Percentiles rank a stretch among this genome's conserved stretches.
These are phyloP conservation scores for Pelecanoides urinatrix DNA, from an alignment of 2,113 vertebrate species.

Conservation along the genomic window DNA sequence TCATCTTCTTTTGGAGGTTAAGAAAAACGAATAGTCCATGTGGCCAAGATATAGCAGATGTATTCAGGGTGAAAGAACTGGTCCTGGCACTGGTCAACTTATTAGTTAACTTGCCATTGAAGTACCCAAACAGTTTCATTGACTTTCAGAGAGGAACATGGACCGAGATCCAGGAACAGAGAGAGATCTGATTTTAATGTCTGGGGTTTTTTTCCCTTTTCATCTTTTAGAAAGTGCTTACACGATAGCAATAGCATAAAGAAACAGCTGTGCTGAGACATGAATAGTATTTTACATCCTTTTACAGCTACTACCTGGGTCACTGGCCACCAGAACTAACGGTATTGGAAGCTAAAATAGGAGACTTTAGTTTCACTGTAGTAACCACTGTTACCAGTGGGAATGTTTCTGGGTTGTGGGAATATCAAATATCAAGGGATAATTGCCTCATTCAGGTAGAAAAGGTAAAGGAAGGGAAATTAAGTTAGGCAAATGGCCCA, in stretches of 20 bases:
- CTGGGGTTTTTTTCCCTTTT: not conserved
- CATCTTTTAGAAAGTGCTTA: not conserved
- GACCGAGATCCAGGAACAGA: rapidly evolving
- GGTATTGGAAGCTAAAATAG: not conserved
- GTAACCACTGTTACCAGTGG: not conserved
- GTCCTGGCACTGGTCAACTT: not conserved
- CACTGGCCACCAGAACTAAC: not conserved
- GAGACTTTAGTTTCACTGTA: not conserved
- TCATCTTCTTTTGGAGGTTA: not conserved
- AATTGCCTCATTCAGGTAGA: not conserved
- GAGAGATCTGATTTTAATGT: not conserved
- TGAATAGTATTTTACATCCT: rapidly evolving
- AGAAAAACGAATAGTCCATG: not conserved
- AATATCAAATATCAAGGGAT: not conserved
- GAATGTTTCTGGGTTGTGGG: not conserved
- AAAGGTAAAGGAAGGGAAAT: not conserved
- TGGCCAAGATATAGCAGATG: not conserved
- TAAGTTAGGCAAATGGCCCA: not conserved
- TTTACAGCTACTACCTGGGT: not conserved
- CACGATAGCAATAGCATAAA: not conserved
- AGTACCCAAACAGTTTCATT: not conserved
- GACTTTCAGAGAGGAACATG: not conserved
- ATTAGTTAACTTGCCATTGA: not conserved
- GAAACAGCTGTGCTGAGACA: not conserved
- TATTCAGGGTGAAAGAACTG: not conserved